Base-by-base conservation (phyloP, 2,888 invertebrate species). In the Phyllotreta striolata region DNA sequence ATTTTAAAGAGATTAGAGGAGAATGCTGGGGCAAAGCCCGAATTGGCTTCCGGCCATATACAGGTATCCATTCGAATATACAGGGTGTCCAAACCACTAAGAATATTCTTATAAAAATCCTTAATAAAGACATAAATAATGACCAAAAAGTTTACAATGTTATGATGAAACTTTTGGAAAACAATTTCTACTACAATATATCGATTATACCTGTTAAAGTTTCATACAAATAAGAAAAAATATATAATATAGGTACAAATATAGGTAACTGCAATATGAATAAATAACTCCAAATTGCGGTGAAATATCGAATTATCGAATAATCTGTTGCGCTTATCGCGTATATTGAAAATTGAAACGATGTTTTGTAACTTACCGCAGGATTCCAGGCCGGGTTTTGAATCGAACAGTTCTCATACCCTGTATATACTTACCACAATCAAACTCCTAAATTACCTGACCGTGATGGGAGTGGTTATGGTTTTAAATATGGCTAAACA, bases 1-100 rank as follows among this genome's bases (percentile, higher is more conserved):
- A 74, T 74, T 74, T 74, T 72, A 74, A 74, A 73, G 68, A 72
- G 70, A 74, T 74, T 74, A 74, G 73, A 73, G 69, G 69, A 70
- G 72, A 72, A 71, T 72, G 72, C 55, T 64, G 63, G 47, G 70
- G 70, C 70, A 64, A 66, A 58, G 66, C 52, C 43, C 47, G 38
- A 44, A 64, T 72, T 73, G 62, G 72, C 74, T 74, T 71, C 69
- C 71, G 74, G 74, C 74, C 59, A 68, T 71, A 60, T 71, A 63
- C 72, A 72, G 73, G 72, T 72, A 72, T 66, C 43, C 52, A 44
- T 38, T 35, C 43, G n/a, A 52, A 60, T 13, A 6, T 60, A 60
- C 52, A 60, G 60, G 14, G 60, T 52, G 60, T 52, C 52, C 44
- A 44, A 24, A 3, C 2, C 24, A 24, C 47, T 24, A 47, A 47